Base-by-base conservation (phyloP, 2,797 vertebrate genomes). In the Danio jaintianensis region DNA sequence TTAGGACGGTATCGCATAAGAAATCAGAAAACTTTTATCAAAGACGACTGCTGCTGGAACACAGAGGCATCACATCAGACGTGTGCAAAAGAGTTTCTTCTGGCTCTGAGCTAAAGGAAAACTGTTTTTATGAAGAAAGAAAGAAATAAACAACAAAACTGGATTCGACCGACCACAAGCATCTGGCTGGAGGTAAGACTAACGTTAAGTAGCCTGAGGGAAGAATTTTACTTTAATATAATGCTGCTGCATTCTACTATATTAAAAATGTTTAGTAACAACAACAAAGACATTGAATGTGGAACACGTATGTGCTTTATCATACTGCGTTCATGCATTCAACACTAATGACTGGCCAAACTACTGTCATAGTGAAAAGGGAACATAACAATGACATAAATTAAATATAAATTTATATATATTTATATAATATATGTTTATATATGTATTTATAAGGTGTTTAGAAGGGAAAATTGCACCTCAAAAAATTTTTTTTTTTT, bases 1-100 rank as follows among this genome's bases (percentile, higher is more conserved):
- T 55, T 56, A 7, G 15, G 15, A 10, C 16, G 56, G 43, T 45
- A 36, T 55, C n/a, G n/a, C n/a, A n/a, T n/a, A 4, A 42, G 38
- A 11, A 62, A 10, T 76, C 40, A 10, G 20, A 38, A 47, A 56
- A 38, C 53, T 7, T 50, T 59, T 22, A 61, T 78, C 76, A 52
- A 70, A 78, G 66, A 52, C 6, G 42, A 18, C 66, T 52, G 29
- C 45, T 40, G 66, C 29, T 22, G 66, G n/a, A 55, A 53, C 64
- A 66, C 13, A 58, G 22, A 58, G 16, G 52, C 62, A 18, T 67
- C 50, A 5, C 42, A 48, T 48, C 40, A 58, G 10, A 38, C 62
- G 0, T 18, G 38, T 45, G 55, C 52, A 68, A 68, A 66, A 38
- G 1, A 10, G 20, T 50, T 69, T 59, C 0, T 48, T 56, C 63